phyloP scores from a whole-genome alignment of 2,888 invertebrate genomes.

The Andrena minutula region DNA sequence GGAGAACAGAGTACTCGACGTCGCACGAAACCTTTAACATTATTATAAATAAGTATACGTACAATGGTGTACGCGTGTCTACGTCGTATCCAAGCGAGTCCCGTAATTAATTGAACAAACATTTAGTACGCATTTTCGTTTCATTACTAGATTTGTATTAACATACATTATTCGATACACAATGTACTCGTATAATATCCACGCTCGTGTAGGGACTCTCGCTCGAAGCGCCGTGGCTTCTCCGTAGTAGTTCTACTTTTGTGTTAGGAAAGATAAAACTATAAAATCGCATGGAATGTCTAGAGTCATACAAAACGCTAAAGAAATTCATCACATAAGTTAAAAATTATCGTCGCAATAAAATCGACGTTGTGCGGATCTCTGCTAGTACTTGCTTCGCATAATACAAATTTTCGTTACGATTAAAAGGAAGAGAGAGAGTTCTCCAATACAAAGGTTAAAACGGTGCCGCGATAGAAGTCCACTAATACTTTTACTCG shows the following conservation, averaged over 20 bases:
- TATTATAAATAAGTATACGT: constrained; percentile 74
- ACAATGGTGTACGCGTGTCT: constrained; percentile 63
- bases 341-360: constrained; percentile 47
- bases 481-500: constrained; percentile 34
- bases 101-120: constrained; percentile 45
- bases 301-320: constrained; percentile 56
- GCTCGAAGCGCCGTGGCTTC: constrained; percentile 37
- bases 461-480: constrained; percentile 37
- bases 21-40: constrained; percentile 60
- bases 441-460: constrained; percentile 25
- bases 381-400: constrained; percentile 23
- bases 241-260: constrained; percentile 25
- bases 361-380: constrained; percentile 51
- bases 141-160: constrained; percentile 63
- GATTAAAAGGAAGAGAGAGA: constrained; percentile 23
- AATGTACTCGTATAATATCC: constrained; percentile 53
- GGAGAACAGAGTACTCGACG: constrained; percentile 49
- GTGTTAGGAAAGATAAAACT: constrained; percentile 49
- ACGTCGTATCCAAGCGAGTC: constrained; percentile 67
- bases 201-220: constrained; percentile 40
- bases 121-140: constrained; percentile 60
- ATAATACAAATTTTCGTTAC: constrained; percentile 27
- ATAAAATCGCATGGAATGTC: constrained; percentile 65
- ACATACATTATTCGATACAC: constrained; percentile 64
- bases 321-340: constrained; percentile 58